Evolutionary conservation across 2,797 vertebrate species (phyloP).

Genomic region (Nasua narica): DNA sequence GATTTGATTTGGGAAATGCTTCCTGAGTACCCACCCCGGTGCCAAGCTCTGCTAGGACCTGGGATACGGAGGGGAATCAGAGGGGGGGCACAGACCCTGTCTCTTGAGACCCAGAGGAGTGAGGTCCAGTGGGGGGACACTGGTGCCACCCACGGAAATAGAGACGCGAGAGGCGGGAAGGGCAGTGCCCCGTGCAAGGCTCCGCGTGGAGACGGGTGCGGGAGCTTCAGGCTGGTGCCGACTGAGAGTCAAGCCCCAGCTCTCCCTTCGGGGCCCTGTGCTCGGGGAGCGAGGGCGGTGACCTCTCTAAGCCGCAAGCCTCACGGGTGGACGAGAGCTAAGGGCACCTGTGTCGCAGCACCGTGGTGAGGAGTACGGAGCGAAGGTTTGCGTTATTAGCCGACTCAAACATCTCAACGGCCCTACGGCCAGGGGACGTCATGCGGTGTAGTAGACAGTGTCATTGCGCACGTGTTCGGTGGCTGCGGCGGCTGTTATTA

Average conservation of each 20-base stretch:
- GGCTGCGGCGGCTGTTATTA: too few species aligned
- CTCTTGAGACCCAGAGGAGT: background rate
- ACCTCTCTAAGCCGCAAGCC: background rate
- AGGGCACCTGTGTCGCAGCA: background rate
- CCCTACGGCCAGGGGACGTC: background rate
- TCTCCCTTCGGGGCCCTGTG: background rate
- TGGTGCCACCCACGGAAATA: background rate
- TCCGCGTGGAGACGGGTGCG: rapidly evolving
- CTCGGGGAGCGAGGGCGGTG: background rate
- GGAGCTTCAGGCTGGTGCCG: background rate
- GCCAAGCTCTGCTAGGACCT: background rate
- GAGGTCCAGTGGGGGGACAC: background rate
- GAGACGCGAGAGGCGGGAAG: background rate
- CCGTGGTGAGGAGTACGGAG: background rate
- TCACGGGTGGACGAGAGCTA: background rate
- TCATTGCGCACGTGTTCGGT: background rate
- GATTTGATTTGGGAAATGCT: background rate
- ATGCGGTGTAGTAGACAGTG: background rate
- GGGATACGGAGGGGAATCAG: background rate
- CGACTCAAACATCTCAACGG: background rate
- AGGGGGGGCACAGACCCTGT: background rate
- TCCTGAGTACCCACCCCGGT: background rate
- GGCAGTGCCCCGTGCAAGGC: background rate
- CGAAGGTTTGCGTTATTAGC: background rate
- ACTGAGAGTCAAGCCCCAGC: background rate